Evolutionary conservation across 2,797 vertebrate genomes (phyloP), one percentile per base, ranked within the genome.

Genomic region (Sebastes iracundus): DNA sequence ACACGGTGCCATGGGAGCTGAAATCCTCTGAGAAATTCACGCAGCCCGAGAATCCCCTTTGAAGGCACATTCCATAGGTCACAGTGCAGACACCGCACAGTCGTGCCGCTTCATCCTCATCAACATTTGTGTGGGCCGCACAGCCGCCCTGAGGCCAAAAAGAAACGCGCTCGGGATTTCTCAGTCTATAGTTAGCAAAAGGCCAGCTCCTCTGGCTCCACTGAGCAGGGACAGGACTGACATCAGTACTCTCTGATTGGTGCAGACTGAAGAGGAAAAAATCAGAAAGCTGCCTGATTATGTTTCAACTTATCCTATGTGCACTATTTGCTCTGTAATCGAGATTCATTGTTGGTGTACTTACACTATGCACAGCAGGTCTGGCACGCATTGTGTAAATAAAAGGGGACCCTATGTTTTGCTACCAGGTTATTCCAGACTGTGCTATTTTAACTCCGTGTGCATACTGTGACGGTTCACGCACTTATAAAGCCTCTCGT

Each of bases 101-200:
- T 87, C 82, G 30, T 79, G 59, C 85, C 81, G 82, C 84, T 92
- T 95, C 91, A 91, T 91, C 90, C 92, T 74, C 78, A 84, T 90
- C 94, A 95, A 93, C 94, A 94, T 95, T 96, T 95, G 91, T 92
- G 91, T 92, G 92, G 92, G 92, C 88, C 55, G 38, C 83, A 59
- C 90, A 87, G 88, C 83, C 86, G 22, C 86, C 90, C 89, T 11
- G 55, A 72, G 92, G 90, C 89, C 90, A 86, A 90, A 64, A 90
- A 92, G 81, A 86, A 90, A 91, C 75, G 56, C 80, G 28, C 87
- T 86, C 75, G 64, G 90, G 91, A 92, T 90, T 91, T 92, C 79
- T 90, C 77, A 30, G 81, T 86, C 90, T 93, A 93, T 88, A 94
- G 79, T 93, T 94, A 95, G 93, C 81, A 35, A 82, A 78, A 83